phyloP scores from a whole-genome alignment of 2,888 invertebrate species.

The Lasioglossum villosulum region DNA sequence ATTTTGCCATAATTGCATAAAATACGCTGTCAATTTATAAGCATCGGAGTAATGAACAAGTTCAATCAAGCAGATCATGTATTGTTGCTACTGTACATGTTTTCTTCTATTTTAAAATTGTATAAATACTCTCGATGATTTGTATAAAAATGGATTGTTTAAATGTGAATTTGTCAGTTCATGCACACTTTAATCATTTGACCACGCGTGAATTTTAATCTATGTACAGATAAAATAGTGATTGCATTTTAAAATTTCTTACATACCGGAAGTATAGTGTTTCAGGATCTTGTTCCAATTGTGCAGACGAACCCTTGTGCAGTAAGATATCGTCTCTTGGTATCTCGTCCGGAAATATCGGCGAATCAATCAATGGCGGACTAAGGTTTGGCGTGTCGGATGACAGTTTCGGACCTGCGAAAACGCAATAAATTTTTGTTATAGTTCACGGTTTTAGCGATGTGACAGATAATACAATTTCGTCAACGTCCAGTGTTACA shows the following conservation, averaged over 20 bases:
- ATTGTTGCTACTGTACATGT: too few relatives aligned
- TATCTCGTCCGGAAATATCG: conserved; percentile 74
- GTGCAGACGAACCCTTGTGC: conserved; percentile 61
- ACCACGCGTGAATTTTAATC: background rate
- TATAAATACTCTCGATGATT: background rate
- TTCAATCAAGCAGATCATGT: too few relatives aligned
- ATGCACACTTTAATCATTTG: too few relatives aligned
- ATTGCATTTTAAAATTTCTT: background rate
- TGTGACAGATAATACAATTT: background rate
- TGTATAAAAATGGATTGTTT: too few relatives aligned
- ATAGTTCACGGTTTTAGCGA: background rate
- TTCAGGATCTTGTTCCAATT: conserved; percentile 77
- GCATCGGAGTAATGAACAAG: too few relatives aligned
- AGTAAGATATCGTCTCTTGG: conserved; percentile 49
- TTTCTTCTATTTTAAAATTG: background rate
- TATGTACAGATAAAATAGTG: background rate
- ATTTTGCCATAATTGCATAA: too few relatives aligned
- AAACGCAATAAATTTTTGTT: background rate
- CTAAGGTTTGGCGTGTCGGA: conserved; percentile 72
- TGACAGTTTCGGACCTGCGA: conserved; percentile 79
- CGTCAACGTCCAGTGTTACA: background rate
- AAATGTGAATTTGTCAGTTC: too few relatives aligned
- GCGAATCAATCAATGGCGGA: conserved; percentile 76
- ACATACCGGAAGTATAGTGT: conserved; percentile 81
- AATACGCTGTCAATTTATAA: too few relatives aligned